phyloP scores from a whole-genome alignment of 2,797 vertebrate species.

The Lagorchestes hirsutus region DNA sequence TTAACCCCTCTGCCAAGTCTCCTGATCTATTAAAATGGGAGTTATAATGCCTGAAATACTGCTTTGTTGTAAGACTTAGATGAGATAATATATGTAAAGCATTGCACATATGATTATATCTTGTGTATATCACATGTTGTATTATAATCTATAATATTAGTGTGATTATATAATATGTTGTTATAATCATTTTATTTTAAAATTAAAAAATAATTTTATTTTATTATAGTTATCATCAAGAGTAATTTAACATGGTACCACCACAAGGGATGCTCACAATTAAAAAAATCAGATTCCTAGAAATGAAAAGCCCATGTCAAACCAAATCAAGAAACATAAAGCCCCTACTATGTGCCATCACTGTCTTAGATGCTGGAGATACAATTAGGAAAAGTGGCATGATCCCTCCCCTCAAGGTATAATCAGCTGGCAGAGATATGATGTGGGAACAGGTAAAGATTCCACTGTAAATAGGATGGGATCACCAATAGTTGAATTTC shows the following conservation, averaged over 20 bases:
- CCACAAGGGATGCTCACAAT: too few species aligned
- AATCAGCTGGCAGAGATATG: not conserved
- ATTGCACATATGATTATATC: not conserved
- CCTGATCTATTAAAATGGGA: not conserved
- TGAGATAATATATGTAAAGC: not conserved
- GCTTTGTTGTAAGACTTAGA: not conserved
- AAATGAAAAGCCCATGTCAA: not conserved
- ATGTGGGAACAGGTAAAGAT: not conserved
- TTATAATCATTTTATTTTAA: not conserved
- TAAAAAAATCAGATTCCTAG: not conserved
- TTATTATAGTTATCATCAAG: not conserved
- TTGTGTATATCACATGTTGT: not conserved
- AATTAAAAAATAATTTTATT: too few species aligned
- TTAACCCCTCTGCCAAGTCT: not conserved
- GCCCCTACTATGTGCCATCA: not conserved
- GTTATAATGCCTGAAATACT: not conserved
- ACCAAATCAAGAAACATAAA: not conserved
- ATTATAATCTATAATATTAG: not conserved
- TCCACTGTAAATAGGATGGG: not conserved
- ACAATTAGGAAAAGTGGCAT: not conserved
- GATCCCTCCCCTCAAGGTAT: not conserved
- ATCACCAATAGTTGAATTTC: not conserved
- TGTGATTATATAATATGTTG: not conserved
- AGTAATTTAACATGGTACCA: too few species aligned
- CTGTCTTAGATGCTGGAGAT: not conserved